Conservation (phyloP, 2,797 vertebrate genomes). For the Oophaga sylvatica region DNA sequence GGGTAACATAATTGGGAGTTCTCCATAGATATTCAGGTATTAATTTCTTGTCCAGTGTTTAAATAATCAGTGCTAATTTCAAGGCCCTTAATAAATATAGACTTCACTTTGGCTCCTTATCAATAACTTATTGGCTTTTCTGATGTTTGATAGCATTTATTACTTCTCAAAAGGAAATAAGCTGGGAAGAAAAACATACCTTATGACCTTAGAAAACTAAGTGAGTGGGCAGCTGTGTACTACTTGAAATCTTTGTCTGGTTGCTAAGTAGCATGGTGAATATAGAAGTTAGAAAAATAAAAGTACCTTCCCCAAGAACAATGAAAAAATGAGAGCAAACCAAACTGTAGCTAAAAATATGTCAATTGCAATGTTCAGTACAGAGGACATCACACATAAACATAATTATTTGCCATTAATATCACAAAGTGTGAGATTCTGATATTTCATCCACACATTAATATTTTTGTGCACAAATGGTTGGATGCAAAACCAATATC, state of each 20-base stretch:
- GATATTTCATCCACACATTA: neutral
- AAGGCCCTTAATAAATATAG: neutral
- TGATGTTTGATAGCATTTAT: neutral
- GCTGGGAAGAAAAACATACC: neutral
- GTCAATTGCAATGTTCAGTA: neutral
- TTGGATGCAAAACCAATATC: neutral
- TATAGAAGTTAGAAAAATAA: slow-evolving; percentile 27
- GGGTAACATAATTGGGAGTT: no score
- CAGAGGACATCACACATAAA: neutral
- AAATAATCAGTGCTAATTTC: no score
- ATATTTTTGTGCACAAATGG: neutral
- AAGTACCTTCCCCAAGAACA: neutral
- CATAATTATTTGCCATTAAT: neutral
- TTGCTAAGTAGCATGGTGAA: slow-evolving; percentile 50
- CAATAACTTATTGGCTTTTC: neutral
- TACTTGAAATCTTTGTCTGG: slow-evolving; percentile 32
- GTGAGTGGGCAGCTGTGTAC: slow-evolving; percentile 35
- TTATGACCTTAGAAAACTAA: neutral
- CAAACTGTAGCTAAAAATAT: slow-evolving; percentile 10
- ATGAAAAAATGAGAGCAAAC: neutral
- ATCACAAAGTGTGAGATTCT: neutral
- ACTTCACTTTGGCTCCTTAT: neutral
- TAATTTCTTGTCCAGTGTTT: no score
- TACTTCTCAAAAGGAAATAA: slow-evolving; percentile 1
- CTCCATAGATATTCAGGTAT: no score